Conservation (phyloP, 1,140 invertebrate species). For the Formica exsecta region DNA sequence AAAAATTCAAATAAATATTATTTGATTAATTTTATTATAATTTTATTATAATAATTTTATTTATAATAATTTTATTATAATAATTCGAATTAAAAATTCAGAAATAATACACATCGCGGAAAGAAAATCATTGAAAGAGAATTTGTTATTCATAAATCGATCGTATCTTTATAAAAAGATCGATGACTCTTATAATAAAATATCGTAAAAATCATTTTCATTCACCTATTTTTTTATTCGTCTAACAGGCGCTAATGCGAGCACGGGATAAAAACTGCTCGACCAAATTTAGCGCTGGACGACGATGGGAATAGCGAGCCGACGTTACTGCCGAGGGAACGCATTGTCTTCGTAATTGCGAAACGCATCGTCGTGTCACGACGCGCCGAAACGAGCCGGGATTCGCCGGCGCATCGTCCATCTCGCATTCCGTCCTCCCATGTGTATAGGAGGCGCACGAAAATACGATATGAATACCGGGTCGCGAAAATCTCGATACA, state of each 20-base stretch:
- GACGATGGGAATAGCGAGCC: constrained; percentile 7
- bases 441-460: neutral
- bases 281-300: constrained; percentile 48
- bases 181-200: neutral
- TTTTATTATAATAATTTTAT: too few relatives aligned
- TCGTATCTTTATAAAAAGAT: neutral
- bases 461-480: constrained; percentile 22
- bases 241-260: constrained; percentile 6
- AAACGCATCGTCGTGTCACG: constrained; percentile 11
- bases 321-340: constrained; percentile 22
- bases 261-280: neutral
- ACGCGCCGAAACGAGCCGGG: neutral
- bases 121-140: neutral
- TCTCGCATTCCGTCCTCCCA: constrained; percentile 21
- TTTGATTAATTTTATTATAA: too few relatives aligned
- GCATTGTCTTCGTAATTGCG: constrained; percentile 58
- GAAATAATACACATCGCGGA: too few relatives aligned
- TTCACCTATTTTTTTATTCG: neutral
- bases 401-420: neutral
- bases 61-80: too few relatives aligned
- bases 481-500: constrained; percentile 39
- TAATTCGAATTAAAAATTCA: constrained; percentile 17
- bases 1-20: constrained; percentile 7
- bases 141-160: neutral
- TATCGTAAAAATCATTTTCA: neutral